Conservation (phyloP, 2,797 vertebrate species). For the Pangasius larnaudii region DNA sequence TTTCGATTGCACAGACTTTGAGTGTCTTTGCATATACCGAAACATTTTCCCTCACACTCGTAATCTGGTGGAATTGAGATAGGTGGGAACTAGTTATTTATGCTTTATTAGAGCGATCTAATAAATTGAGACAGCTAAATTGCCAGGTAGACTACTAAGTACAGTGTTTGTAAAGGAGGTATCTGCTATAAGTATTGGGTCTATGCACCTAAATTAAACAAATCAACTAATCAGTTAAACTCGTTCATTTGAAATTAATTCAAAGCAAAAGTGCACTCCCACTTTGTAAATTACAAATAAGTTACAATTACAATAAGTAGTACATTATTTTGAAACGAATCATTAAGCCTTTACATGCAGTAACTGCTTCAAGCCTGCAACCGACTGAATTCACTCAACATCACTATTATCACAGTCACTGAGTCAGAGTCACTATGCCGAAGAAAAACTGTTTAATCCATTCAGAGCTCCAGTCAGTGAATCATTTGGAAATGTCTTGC, state of each 20-base stretch:
- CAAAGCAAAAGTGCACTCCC: neutral
- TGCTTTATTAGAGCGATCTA: neutral
- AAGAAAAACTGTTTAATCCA: neutral
- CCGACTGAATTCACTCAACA: neutral
- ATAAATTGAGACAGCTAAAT: neutral
- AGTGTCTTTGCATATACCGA: neutral
- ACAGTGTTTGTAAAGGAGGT: neutral
- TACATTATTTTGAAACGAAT: neutral
- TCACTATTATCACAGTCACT: neutral
- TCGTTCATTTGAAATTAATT: neutral
- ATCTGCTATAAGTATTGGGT: neutral
- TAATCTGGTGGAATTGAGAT: neutral
- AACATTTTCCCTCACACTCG: neutral
- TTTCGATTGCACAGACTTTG: neutral
- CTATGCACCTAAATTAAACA: neutral
- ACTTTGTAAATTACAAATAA: neutral
- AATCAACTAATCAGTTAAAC: neutral
- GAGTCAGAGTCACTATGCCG: neutral
- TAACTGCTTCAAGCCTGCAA: neutral
- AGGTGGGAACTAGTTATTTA: neutral
- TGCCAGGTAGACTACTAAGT: neutral
- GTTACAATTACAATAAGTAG: too few relatives aligned
- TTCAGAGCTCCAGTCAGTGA: neutral
- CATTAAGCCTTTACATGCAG: neutral
- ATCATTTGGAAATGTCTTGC: neutral